Percentiles rank a stretch among this genome's conserved stretches.
Conservation (phyloP, 1,140 invertebrate genomes). For the Drosophila chauvacae region DNA sequence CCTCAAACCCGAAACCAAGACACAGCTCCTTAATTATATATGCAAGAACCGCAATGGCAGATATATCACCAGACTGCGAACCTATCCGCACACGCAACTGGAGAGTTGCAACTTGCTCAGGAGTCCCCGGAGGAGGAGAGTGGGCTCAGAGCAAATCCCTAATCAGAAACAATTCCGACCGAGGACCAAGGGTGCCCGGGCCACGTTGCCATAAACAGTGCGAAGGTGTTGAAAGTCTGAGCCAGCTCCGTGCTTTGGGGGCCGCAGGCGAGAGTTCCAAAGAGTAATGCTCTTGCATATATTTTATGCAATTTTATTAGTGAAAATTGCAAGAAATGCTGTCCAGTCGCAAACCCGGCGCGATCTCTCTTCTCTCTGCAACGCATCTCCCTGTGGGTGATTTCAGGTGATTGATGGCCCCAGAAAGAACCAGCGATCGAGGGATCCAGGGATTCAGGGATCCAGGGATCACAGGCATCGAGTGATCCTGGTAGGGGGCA, state of each 20-base stretch:
- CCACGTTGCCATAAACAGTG: constrained; percentile 59
- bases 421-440: constrained; percentile 1
- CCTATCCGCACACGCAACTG: constrained; percentile 47
- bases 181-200: not conserved
- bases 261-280: constrained; percentile 48
- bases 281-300: constrained; percentile 68
- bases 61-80: constrained; percentile 68
- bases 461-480: not conserved
- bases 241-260: constrained; percentile 34
- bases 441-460: not conserved
- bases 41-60: constrained; percentile 69
- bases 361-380: constrained; percentile 11
- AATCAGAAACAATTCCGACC: constrained; percentile 74
- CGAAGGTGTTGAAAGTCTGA: constrained; percentile 77
- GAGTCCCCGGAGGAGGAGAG: constrained; percentile 10
- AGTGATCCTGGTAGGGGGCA: constrained; percentile 32
- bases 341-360: constrained; percentile 3
- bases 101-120: not conserved
- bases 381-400: constrained; percentile 42
- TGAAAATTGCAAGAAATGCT: constrained; percentile 56
- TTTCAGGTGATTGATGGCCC: constrained; percentile 67
- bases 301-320: constrained; percentile 79
- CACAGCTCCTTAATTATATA: constrained; percentile 74
- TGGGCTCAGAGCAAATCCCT: constrained; percentile 35
- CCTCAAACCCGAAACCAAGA: constrained; percentile 13